Conservation (phyloP, 2,113 vertebrate genomes). For the Calyptomena viridis region DNA sequence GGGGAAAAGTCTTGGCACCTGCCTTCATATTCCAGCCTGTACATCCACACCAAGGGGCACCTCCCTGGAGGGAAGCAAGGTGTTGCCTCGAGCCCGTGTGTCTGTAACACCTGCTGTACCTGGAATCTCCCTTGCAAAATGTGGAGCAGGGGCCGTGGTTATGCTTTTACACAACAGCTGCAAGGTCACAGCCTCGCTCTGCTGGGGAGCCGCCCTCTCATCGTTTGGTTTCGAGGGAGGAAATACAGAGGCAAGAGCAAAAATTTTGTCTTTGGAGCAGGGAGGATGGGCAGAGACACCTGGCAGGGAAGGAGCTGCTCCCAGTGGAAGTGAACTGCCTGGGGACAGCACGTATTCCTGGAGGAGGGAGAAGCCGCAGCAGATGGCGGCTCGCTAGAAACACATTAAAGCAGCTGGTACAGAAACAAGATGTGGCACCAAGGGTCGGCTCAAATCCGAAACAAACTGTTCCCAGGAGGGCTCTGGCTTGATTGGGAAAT, state of each 20-base stretch:
- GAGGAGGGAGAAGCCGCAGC: not conserved
- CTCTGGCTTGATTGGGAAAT: not conserved
- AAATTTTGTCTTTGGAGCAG: not conserved
- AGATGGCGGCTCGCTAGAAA: slow-evolving; percentile 1
- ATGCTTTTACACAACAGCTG: not conserved
- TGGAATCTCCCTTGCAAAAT: not conserved
- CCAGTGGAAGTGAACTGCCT: not conserved
- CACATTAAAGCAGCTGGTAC: not conserved
- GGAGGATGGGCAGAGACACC: not conserved
- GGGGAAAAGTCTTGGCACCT: not conserved
- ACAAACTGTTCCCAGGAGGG: not conserved
- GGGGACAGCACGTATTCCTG: not conserved
- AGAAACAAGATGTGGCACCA: not conserved
- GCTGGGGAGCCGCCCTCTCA: not conserved
- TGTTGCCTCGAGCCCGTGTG: accelerated
- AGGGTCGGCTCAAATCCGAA: not conserved
- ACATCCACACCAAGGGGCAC: not conserved
- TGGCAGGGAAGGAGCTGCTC: not conserved
- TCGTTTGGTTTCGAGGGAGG: not conserved
- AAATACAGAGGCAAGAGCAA: not conserved
- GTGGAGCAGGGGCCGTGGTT: not conserved
- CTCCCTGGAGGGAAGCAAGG: not conserved
- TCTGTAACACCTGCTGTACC: not conserved
- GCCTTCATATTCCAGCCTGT: not conserved
- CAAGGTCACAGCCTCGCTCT: not conserved